Percentiles rank a stretch among this genome's conserved stretches.
phyloP scores from a whole-genome alignment of 2,797 vertebrate genomes.

The Enteromius anoplus region DNA sequence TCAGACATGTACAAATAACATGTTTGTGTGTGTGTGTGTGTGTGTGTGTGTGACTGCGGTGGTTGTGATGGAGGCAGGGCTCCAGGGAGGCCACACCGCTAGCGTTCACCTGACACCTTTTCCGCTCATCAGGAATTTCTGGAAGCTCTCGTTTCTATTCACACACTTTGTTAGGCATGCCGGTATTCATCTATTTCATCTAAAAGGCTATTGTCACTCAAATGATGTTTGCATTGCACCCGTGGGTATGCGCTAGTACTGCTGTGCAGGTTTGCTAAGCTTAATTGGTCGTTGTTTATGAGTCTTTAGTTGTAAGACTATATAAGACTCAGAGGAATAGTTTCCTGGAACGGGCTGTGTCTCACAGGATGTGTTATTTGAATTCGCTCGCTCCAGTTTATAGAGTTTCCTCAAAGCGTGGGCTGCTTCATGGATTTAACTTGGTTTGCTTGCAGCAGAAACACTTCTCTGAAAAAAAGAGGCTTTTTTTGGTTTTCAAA shows the following conservation, averaged over 20 bases:
- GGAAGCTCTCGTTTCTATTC: conserved; percentile 12
- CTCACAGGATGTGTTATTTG: conserved; percentile 10
- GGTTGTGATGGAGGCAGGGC: not conserved
- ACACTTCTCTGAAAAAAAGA: not conserved
- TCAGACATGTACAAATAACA: not conserved
- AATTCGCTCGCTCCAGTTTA: conserved; percentile 8
- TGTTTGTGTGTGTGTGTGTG: not conserved
- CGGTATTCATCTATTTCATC: not conserved
- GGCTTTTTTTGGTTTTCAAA: fast-evolving
- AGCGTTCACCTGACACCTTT: not conserved
- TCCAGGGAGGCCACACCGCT: not conserved
- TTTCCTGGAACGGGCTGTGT: conserved; percentile 6
- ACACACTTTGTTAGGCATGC: no score
- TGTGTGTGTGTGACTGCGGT: not conserved
- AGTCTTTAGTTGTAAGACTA: conserved; percentile 1
- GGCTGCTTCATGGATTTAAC: not conserved
- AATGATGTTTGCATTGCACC: conserved; percentile 1
- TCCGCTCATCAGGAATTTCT: conserved; percentile 23
- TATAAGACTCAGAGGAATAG: conserved; percentile 5
- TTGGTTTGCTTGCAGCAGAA: not conserved
- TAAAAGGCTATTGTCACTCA: not conserved
- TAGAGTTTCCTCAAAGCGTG: conserved; percentile 2
- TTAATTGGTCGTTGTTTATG: conserved; percentile 11
- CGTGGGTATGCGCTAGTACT: not conserved
- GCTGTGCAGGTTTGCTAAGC: not conserved